phyloP scores from a whole-genome alignment of 2,797 vertebrate genomes.

The Erithacus rubecula region DNA sequence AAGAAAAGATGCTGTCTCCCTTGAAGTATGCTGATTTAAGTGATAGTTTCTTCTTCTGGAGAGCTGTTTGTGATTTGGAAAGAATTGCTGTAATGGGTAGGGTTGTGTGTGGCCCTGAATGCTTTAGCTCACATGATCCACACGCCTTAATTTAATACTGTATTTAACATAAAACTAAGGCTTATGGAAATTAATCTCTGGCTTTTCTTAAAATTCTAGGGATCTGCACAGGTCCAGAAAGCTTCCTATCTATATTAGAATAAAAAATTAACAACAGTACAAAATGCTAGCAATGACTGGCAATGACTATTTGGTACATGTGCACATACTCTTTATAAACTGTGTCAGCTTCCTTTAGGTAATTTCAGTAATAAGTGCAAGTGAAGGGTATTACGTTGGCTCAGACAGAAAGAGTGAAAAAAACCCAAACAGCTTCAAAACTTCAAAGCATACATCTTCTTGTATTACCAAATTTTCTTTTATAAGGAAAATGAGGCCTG shows the following conservation, averaged over 20 bases:
- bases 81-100: neutral
- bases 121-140: neutral
- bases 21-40: neutral
- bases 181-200: neutral
- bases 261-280: neutral
- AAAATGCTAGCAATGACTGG: neutral
- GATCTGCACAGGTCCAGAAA: neutral
- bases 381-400: neutral
- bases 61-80: neutral
- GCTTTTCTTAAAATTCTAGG: neutral
- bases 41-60: neutral
- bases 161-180: neutral
- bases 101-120: neutral
- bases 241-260: neutral
- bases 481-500: neutral
- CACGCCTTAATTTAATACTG: accelerated
- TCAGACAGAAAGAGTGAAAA: neutral
- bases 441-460: neutral
- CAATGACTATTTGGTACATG: neutral
- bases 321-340: neutral
- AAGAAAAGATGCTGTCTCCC: neutral
- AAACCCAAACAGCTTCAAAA: neutral
- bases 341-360: neutral
- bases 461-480: neutral
- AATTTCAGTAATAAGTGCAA: neutral